Evolutionary conservation across 2,888 invertebrate species (phyloP).

Genomic region (Alitta virens): DNA sequence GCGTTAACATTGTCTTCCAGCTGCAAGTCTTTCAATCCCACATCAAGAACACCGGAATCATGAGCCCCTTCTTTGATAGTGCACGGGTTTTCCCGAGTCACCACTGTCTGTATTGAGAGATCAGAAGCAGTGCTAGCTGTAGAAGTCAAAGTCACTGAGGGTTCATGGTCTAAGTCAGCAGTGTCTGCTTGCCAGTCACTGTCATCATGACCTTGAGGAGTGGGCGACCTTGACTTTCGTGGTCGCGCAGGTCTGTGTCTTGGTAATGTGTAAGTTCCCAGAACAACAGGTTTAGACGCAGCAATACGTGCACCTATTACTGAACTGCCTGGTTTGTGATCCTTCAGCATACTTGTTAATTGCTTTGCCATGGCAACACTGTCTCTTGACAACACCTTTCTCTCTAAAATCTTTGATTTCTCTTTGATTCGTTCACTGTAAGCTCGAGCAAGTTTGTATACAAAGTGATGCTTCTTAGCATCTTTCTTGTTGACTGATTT

Average conservation of each 20-base stretch:
- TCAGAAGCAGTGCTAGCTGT: background rate
- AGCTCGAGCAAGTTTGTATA: slow-evolving; percentile 14
- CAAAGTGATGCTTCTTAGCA: slow-evolving; percentile 14
- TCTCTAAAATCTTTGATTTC: background rate
- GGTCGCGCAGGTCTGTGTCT: slow-evolving; percentile 24
- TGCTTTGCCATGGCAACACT: slow-evolving; percentile 8
- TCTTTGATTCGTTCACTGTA: slow-evolving; percentile 17
- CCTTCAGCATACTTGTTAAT: slow-evolving; percentile 57
- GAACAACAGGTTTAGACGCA: slow-evolving; percentile 14
- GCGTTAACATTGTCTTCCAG: background rate
- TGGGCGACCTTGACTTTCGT: background rate
- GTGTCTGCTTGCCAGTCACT: background rate
- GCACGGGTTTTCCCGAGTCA: background rate
- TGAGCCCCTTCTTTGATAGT: slow-evolving; percentile 3
- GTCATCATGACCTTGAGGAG: background rate
- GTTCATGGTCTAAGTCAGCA: background rate
- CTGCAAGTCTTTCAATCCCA: slow-evolving; percentile 6
- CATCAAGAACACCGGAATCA: slow-evolving; percentile 14
- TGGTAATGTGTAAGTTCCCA: slow-evolving; percentile 21
- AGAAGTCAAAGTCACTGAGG: background rate
- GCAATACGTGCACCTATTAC: slow-evolving; percentile 84
- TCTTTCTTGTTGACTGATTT: background rate
- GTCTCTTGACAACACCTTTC: background rate
- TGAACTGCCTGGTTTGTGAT: slow-evolving; percentile 73
- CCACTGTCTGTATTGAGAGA: too few relatives aligned